A percentile compares a stretch with the other conserved stretches of the same genome.
These are phyloP conservation scores for Myioborus miniatus DNA, from an alignment of 2,797 vertebrate species.

Conservation along the genomic window DNA sequence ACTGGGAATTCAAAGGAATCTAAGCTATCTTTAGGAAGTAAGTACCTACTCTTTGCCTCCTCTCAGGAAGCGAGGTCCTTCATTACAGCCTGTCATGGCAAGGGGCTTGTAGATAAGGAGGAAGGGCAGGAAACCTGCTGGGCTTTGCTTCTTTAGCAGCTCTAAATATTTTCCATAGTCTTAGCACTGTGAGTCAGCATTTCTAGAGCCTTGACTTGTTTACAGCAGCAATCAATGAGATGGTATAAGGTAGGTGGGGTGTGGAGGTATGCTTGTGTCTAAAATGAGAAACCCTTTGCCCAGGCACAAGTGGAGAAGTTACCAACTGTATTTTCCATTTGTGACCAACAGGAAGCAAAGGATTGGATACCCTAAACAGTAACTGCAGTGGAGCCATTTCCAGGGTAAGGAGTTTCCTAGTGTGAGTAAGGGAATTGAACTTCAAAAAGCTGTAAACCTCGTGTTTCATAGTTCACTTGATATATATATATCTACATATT, in stretches of 20 bases:
- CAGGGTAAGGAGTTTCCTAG: neutral
- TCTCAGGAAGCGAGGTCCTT: slow-evolving; percentile 37
- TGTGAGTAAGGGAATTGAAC: neutral
- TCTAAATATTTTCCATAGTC: slow-evolving; percentile 7
- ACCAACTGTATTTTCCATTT: neutral
- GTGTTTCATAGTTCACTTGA: neutral
- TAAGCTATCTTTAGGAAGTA: slow-evolving; percentile 37
- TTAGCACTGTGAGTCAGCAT: slow-evolving; percentile 52
- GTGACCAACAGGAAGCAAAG: neutral
- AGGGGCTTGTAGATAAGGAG: slow-evolving; percentile 31
- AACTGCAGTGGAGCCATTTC: neutral
- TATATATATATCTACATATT: neutral
- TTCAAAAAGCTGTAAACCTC: neutral
- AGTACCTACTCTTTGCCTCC: slow-evolving; percentile 1
- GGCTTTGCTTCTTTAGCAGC: slow-evolving; percentile 10
- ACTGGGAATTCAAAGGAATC: neutral
- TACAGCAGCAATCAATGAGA: neutral
- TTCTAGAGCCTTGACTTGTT: slow-evolving; percentile 25
- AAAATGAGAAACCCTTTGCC: slow-evolving; percentile 15
- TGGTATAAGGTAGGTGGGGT: neutral
- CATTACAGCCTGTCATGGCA: neutral
- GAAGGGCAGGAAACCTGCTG: slow-evolving; percentile 22
- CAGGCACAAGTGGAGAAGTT: neutral
- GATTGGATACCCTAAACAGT: neutral
- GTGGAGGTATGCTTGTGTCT: neutral